Evolutionary conservation across 1,140 invertebrate genomes (phyloP).

Genomic region (Cardiocondyla obscurior): DNA sequence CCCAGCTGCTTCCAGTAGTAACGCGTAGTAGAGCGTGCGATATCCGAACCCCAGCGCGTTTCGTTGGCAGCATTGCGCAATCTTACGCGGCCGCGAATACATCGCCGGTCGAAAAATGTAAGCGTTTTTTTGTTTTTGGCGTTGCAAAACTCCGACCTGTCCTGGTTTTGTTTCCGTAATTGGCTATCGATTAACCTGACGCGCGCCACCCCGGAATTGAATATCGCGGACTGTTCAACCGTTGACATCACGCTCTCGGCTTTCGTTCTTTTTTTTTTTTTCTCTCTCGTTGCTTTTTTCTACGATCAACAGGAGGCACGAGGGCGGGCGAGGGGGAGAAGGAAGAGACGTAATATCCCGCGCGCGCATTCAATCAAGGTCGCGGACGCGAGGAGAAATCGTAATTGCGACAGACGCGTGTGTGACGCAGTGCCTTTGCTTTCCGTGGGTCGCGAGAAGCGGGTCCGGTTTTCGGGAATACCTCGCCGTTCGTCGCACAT

Average conservation of each 20-base stretch:
- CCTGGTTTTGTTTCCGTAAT: background rate
- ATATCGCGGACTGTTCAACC: conserved; percentile 3
- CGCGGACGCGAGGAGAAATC: background rate
- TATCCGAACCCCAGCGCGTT: background rate
- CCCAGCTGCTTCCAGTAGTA: conserved; percentile 18
- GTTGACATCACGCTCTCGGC: no score
- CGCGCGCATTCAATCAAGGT: background rate
- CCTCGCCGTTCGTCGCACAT: background rate
- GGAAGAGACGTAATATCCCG: no score
- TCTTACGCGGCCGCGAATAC: background rate
- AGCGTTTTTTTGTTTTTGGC: no score
- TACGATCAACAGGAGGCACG: no score
- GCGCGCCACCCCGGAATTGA: conserved; percentile 15
- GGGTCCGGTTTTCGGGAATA: conserved; percentile 18
- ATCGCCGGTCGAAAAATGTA: no score
- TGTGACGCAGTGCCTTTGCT: background rate
- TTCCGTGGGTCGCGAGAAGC: background rate
- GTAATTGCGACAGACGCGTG: background rate
- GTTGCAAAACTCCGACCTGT: no score
- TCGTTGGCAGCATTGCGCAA: conserved; percentile 15
- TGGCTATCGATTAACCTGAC: conserved; percentile 18
- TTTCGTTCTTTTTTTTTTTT: no score
- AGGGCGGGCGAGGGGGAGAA: no score
- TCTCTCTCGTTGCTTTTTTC: no score
- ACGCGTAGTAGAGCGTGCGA: background rate